Conservation (phyloP, 1,140 invertebrate genomes). For the Trichonephila clavipes region DNA sequence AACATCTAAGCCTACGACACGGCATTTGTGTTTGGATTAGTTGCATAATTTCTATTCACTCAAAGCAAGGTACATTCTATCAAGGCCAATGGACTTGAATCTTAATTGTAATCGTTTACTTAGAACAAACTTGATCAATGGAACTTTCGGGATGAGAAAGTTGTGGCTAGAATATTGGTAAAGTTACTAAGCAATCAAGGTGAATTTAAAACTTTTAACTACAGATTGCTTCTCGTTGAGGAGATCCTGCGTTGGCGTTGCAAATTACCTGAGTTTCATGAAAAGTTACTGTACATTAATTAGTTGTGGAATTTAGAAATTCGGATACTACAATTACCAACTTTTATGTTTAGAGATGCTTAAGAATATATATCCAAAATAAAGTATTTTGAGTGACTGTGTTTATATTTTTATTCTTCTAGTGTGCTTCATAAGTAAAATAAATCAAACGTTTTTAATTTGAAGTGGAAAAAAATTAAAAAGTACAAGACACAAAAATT, state of each 20-base stretch:
- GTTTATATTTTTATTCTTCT: too few species aligned
- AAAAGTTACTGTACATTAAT: not conserved
- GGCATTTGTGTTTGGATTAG: slow-evolving; percentile 42
- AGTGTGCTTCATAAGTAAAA: too few species aligned
- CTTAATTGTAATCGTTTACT: slow-evolving; percentile 28
- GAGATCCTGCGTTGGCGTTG: not conserved
- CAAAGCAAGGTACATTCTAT: not conserved
- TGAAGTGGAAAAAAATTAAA: too few species aligned
- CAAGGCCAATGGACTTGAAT: slow-evolving; percentile 21
- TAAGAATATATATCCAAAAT: too few species aligned
- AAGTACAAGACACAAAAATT: too few species aligned
- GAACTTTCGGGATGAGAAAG: slow-evolving; percentile 31
- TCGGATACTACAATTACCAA: too few species aligned
- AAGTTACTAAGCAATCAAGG: not conserved
- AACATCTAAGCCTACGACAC: not conserved
- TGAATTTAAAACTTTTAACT: slow-evolving; percentile 7
- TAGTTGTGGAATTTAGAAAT: too few species aligned
- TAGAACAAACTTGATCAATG: slow-evolving; percentile 35
- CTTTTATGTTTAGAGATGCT: too few species aligned
- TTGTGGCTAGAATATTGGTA: slow-evolving; percentile 2
- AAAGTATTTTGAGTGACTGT: too few species aligned
- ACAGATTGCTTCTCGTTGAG: not conserved
- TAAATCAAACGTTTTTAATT: too few species aligned
- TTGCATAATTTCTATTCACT: slow-evolving; percentile 29
- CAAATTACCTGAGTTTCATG: not conserved